Evolutionary conservation across 2,113 vertebrate species (phyloP), one percentile per base, ranked within the genome.

Genomic region (Sinocyclocheilus maitianheensis): DNA sequence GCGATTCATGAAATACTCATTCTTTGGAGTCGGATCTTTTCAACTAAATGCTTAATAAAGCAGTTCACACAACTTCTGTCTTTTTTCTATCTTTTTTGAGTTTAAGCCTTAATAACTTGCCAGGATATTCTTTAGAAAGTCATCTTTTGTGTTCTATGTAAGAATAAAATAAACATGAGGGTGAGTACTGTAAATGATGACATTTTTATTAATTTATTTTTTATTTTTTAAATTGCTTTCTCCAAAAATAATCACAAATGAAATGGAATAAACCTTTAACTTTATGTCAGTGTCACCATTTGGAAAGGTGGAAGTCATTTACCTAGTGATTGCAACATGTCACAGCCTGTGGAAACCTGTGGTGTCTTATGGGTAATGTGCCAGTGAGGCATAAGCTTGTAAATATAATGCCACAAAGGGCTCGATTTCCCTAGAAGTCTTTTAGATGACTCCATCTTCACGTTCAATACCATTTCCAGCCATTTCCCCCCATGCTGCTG

Each of bases 401-500:
- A 34, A 85, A 84, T 76, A 77, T 51, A 40, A 74, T 78, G 24
- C 63, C 62, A 62, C 55, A 9, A 60, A 79, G 34, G 20, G 20
- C 77, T 60, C 2, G 62, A 22, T 53, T 48, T 60, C 43, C 60
- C 72, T 37, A 67, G 5, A 76, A 60, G 83, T 46, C 48, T 37
- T 76, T 85, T 20, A 55, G 26, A 46, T 18, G 11, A 72, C 74
- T 40, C 62, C 79, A 26, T 83, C 37, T 37, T 82, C 77, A 77
- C 34, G 60, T 37, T 67, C 22, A 58, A 34, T 37, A 18, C 40
- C 74, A 14, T 71, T 37, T 51, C 4, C 72, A 34, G 48, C 65
- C 58, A 74, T n/a, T 76, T 77, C 69, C 46, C 81, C 24, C 51
- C 86, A 80, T 77, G 82, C 78, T 84, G 83, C 10, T 53, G 11